A percentile compares a stretch with the other conserved stretches of the same genome.
Conservation (phyloP, 2,888 invertebrate genomes). For the Drepana falcataria region DNA sequence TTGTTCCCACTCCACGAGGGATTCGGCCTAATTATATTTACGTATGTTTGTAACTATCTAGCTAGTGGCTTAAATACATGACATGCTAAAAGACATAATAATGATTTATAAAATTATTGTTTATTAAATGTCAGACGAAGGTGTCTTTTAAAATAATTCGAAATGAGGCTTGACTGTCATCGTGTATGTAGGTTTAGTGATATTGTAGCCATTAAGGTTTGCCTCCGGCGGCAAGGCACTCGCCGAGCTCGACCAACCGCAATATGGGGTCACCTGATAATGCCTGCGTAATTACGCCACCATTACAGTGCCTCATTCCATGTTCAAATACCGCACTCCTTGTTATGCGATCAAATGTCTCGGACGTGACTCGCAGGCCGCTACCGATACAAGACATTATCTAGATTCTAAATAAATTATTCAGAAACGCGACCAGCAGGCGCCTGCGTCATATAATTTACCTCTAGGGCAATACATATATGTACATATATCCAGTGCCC, state of each 20-base stretch:
- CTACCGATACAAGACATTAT: constrained; percentile 59
- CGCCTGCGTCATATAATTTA: constrained; percentile 33
- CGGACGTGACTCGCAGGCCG: constrained; percentile 60
- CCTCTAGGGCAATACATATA: constrained; percentile 41
- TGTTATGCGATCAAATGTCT: constrained; percentile 72
- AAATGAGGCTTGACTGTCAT: constrained; percentile 21
- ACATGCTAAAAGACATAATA: too few relatives aligned
- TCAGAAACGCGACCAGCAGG: constrained; percentile 53
- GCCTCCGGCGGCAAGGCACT: constrained; percentile 36
- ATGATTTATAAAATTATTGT: too few relatives aligned
- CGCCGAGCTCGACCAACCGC: constrained; percentile 41
- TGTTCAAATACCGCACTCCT: constrained; percentile 60
- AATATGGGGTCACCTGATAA: constrained; percentile 75
- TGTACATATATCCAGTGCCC: too few relatives aligned
- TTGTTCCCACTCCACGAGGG: too few relatives aligned
- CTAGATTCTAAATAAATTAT: constrained; percentile 66
- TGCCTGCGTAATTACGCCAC: constrained; percentile 67
- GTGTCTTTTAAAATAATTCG: not conserved
- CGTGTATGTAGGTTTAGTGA: constrained; percentile 31
- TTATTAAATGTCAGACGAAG: too few relatives aligned
- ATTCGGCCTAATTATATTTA: too few relatives aligned
- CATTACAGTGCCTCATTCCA: constrained; percentile 45
- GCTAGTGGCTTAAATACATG: too few relatives aligned
- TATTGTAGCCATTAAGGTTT: constrained; percentile 40
- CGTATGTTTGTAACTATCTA: too few relatives aligned